These are phyloP conservation scores for Sisyra terminalis DNA, from an alignment of 2,888 invertebrate genomes.

Conservation along the genomic window DNA sequence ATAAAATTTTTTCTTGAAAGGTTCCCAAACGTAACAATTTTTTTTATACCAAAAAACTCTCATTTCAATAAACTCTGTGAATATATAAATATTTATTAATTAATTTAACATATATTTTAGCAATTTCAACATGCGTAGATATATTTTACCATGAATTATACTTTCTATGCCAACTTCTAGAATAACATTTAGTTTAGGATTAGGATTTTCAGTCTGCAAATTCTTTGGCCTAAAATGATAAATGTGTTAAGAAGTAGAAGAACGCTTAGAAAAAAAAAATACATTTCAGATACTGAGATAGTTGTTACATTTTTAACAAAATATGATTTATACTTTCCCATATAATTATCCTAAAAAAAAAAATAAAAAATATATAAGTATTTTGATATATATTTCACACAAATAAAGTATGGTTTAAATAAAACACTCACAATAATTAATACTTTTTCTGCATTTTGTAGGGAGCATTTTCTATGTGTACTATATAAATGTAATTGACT, in stretches of 20 bases:
- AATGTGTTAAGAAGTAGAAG: too few relatives aligned
- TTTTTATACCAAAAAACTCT: slow-evolving; percentile 71
- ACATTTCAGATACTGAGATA: too few relatives aligned
- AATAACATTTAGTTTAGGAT: too few relatives aligned
- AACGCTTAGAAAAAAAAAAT: too few relatives aligned
- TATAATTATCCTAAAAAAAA: slow-evolving; percentile 44
- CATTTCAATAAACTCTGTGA: slow-evolving; percentile 10
- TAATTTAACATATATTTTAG: too few relatives aligned
- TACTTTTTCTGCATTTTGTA: slow-evolving; percentile 61
- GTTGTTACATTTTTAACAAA: slow-evolving; percentile 36
- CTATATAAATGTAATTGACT: slow-evolving; percentile 62
- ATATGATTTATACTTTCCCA: slow-evolving; percentile 46
- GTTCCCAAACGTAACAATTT: slow-evolving; percentile 67
- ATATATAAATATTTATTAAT: not conserved
- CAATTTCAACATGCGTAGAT: too few relatives aligned
- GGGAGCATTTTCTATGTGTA: slow-evolving; percentile 52
- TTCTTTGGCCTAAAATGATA: too few relatives aligned
- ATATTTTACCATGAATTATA: too few relatives aligned
- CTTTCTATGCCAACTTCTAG: too few relatives aligned
- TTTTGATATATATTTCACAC: not conserved
- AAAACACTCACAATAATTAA: slow-evolving; percentile 47
- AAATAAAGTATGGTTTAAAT: not conserved
- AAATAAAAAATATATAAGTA: not conserved
- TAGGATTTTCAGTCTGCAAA: slow-evolving; percentile 3
- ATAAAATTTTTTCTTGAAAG: slow-evolving; percentile 45